Evolutionary conservation across 2,113 vertebrate species (phyloP), one percentile per base, ranked within the genome.

Genomic region (Phaethon lepturus): DNA sequence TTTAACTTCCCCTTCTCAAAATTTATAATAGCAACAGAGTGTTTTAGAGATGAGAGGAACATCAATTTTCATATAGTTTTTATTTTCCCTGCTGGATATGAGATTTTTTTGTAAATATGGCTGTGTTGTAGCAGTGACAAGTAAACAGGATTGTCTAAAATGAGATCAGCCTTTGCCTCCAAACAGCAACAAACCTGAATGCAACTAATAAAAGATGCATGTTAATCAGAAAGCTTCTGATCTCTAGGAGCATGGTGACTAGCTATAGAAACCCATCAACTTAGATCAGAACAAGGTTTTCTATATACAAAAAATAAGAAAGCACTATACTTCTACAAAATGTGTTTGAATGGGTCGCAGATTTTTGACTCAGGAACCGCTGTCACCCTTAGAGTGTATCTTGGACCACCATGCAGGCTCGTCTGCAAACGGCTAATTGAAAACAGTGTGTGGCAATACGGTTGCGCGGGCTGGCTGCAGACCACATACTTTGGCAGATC

Each of bases 401-500:
- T 74, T 50, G 81, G 93, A 94, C 95, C 95, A 91, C 93, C 95
- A 5, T 84, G 91, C 63, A 47, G 63, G 68, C 89, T 89, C 0
- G 25, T 77, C 91, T 80, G 89, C 68, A 16, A 8, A 11, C 2
- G 6, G 17, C 23, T 93, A 78, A 85, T 78, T 93, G 84, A 1
- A 82, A 94, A 14, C 95, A 93, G 93, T 2, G 67, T 66, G 86
- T 68, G 83, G 94, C 96, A 58, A 2, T 4, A 3, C 0, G 12
- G 78, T 33, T 55, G 66, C 1, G 1, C 2, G 1, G 87, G 55
- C 64, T 0, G 13, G 56, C 91, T 84, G 89, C 17, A 89, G n/a
- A 26, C 95, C 95, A 60, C 94, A 64, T 47, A 2, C 86, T 52
- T 31, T 18, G n/a, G 83, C 89, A 93, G 52, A 11, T 12, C 18